Percentiles rank a stretch among this genome's conserved stretches.
phyloP scores from a whole-genome alignment of 2,113 vertebrate genomes.

The Leuciscus idus region DNA sequence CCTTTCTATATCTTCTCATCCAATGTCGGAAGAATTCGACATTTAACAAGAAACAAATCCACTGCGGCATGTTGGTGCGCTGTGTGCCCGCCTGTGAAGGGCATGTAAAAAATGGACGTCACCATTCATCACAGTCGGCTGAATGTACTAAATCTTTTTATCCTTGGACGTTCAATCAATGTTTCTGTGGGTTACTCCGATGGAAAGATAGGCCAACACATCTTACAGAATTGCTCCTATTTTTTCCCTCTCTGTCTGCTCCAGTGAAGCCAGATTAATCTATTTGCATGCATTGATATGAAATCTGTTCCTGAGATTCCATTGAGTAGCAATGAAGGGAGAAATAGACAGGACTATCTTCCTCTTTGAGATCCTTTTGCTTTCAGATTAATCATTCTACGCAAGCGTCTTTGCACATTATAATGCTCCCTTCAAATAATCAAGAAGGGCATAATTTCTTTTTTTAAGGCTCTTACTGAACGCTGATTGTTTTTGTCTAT shows the following conservation, averaged over 20 bases:
- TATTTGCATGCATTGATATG: conserved; percentile 59
- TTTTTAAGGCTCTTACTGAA: conserved; percentile 10
- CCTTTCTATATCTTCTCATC: conserved; percentile 48
- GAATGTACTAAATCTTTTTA: conserved; percentile 61
- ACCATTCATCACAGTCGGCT: conserved; percentile 55
- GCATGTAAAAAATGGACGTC: conserved; percentile 44
- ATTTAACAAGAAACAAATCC: conserved; percentile 49
- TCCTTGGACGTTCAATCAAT: conserved; percentile 61
- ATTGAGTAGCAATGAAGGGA: conserved; percentile 46
- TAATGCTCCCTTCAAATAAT: conserved; percentile 28
- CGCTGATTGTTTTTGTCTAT: conserved; percentile 29
- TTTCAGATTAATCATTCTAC: conserved; percentile 49
- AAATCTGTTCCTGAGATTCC: conserved; percentile 52
- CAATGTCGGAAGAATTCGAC: conserved; percentile 32
- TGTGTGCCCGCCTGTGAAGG: conserved; percentile 51
- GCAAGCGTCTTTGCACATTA: conserved; percentile 28
- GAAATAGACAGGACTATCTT: conserved; percentile 46
- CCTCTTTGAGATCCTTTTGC: conserved; percentile 30
- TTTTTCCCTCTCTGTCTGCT: conserved; percentile 56
- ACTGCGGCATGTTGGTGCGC: conserved; percentile 30
- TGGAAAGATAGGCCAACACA: conserved; percentile 53
- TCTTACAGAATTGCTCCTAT: conserved; percentile 59
- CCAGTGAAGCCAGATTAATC: conserved; percentile 60
- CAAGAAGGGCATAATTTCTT: neutral
- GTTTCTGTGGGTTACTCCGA: conserved; percentile 55